phyloP scores from a whole-genome alignment of 2,888 invertebrate genomes.

The Lasiommata megera region DNA sequence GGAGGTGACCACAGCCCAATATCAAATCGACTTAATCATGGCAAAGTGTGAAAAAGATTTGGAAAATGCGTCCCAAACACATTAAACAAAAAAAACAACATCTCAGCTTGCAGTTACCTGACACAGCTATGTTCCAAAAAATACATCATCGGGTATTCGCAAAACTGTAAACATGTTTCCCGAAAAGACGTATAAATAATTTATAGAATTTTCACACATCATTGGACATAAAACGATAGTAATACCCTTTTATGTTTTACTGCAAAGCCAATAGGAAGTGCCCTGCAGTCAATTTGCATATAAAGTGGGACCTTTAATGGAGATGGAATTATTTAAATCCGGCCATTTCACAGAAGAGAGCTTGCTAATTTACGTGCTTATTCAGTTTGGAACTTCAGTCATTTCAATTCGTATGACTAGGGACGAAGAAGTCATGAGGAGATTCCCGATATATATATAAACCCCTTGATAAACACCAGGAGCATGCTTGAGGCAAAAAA shows the following conservation, averaged over 20 bases:
- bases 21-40: too few species aligned
- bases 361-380: neutral
- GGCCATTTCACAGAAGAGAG: neutral
- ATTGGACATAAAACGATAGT: slow-evolving; percentile 1
- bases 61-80: too few species aligned
- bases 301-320: slow-evolving; percentile 22
- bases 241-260: slow-evolving; percentile 16
- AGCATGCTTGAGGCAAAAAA: too few species aligned
- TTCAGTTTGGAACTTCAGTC: neutral
- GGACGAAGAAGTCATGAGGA: neutral
- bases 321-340: slow-evolving; percentile 3
- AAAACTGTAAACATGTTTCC: slow-evolving; percentile 4
- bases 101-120: too few species aligned
- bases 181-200: slow-evolving; percentile 5
- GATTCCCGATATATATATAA: too few species aligned
- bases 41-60: too few species aligned
- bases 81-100: too few species aligned
- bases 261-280: slow-evolving; percentile 10
- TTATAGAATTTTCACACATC: slow-evolving; percentile 13
- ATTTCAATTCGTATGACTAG: too few species aligned
- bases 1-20: too few species aligned
- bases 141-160: too few species aligned
- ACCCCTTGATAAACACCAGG: too few species aligned
- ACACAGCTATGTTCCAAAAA: too few species aligned
- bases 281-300: slow-evolving; percentile 22